phyloP scores from a whole-genome alignment of 2,888 invertebrate genomes.

The Plusia festucae region DNA sequence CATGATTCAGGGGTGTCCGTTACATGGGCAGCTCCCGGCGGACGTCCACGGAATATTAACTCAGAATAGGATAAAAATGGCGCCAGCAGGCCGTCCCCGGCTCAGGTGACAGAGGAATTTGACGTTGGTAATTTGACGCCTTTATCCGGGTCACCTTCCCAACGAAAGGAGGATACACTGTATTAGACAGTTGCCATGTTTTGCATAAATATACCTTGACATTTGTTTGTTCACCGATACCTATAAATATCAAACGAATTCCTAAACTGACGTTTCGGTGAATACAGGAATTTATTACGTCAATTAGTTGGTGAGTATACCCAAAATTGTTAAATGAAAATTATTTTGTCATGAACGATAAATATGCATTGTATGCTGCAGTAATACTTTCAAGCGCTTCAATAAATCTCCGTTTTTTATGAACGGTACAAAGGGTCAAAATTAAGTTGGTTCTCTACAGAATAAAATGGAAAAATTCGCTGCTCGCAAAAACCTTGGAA shows the following conservation, averaged over 20 bases:
- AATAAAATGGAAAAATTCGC: slow-evolving; percentile 30
- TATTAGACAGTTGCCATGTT: slow-evolving; percentile 72
- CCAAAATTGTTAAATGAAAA: slow-evolving; percentile 19
- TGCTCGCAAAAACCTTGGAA: slow-evolving; percentile 20
- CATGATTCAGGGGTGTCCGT: slow-evolving; percentile 76
- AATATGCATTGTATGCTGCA: slow-evolving; percentile 16
- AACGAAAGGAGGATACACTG: slow-evolving; percentile 75
- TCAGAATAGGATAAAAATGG: slow-evolving; percentile 85
- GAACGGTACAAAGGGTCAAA: slow-evolving; percentile 23
- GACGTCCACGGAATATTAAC: slow-evolving; percentile 85
- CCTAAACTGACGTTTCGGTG: background rate
- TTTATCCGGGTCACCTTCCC: slow-evolving; percentile 82
- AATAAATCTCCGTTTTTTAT: slow-evolving; percentile 33
- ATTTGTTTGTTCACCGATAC: slow-evolving; percentile 30
- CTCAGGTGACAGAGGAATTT: slow-evolving; percentile 85
- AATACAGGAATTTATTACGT: slow-evolving; percentile 6
- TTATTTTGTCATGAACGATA: slow-evolving; percentile 15
- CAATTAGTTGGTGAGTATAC: slow-evolving; percentile 3
- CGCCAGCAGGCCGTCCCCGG: slow-evolving; percentile 71
- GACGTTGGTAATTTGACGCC: slow-evolving; percentile 85
- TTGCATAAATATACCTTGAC: slow-evolving; percentile 67
- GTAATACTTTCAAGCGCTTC: slow-evolving; percentile 32
- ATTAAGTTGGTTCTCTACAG: slow-evolving; percentile 26
- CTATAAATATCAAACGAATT: slow-evolving; percentile 12
- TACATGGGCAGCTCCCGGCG: slow-evolving; percentile 76